Evolutionary conservation across 2,888 invertebrate species (phyloP).

Genomic region (Synergus gifuensis): DNA sequence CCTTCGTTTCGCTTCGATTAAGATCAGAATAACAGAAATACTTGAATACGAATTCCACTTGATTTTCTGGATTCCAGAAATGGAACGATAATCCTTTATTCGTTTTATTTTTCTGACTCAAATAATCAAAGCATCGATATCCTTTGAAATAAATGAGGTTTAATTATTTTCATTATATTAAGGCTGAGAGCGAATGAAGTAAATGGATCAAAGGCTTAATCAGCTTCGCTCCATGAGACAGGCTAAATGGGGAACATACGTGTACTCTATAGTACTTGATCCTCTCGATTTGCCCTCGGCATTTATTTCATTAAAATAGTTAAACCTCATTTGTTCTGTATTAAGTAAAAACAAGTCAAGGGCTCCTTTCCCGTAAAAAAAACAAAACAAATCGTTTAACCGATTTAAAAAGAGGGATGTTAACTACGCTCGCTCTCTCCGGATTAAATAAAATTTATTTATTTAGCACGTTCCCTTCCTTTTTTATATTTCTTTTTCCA

Average conservation of each 20-base stretch:
- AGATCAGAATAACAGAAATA: too few species aligned
- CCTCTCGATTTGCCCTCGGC: conserved; percentile 14
- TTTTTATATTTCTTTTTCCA: neutral
- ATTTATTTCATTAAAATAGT: conserved; percentile 31
- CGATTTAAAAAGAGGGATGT: neutral
- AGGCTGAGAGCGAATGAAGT: conserved; percentile 3
- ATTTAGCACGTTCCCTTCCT: neutral
- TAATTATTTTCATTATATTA: conserved; percentile 34
- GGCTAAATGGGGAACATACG: conserved; percentile 16
- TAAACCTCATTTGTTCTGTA: conserved; percentile 19
- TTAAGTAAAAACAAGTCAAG: conserved; percentile 22
- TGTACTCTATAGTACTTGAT: neutral
- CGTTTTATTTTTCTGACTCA: too few species aligned
- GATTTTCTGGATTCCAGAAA: too few species aligned
- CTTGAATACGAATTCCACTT: too few species aligned
- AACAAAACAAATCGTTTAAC: neutral
- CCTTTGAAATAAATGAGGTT: neutral
- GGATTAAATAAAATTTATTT: neutral
- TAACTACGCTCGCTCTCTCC: neutral
- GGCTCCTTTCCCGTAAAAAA: conserved; percentile 2
- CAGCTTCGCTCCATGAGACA: conserved; percentile 9
- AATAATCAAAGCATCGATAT: too few species aligned
- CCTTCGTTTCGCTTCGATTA: too few species aligned
- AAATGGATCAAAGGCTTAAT: neutral
- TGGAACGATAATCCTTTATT: too few species aligned